A percentile compares a stretch with the other conserved stretches of the same genome.
Conservation (phyloP, 2,113 vertebrate species). For the Azemiops feae region DNA sequence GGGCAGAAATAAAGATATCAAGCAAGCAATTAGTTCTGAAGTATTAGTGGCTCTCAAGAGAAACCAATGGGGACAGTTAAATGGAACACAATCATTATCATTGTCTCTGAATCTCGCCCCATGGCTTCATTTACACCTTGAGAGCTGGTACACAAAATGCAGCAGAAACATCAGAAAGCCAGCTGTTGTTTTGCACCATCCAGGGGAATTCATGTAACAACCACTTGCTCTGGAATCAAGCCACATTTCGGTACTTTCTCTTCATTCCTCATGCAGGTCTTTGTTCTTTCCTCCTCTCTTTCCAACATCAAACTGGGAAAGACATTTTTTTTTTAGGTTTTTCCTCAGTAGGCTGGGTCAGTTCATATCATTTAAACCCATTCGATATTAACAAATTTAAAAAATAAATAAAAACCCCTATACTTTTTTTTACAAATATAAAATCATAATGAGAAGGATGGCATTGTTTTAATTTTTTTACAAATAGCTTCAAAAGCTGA, state of each 20-base stretch:
- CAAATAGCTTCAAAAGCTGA: not conserved
- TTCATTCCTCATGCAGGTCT: not conserved
- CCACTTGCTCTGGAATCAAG: not conserved
- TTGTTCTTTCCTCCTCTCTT: not conserved
- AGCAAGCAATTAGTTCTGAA: not conserved
- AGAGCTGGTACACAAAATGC: not conserved
- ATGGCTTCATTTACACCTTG: not conserved
- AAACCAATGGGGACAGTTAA: not conserved
- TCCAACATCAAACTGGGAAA: not conserved
- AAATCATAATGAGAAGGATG: not conserved
- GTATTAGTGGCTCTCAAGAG: not conserved
- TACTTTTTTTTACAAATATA: not conserved
- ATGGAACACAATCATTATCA: not conserved
- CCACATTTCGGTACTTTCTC: not conserved
- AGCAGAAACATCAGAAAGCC: too few species aligned
- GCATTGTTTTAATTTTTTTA: not conserved
- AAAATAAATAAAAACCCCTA: not conserved
- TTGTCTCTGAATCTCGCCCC: not conserved
- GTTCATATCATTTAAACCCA: not conserved
- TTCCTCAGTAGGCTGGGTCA: not conserved
- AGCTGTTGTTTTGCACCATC: not conserved
- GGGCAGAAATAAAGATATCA: slow-evolving; percentile 4
- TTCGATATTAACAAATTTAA: not conserved
- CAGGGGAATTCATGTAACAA: not conserved
- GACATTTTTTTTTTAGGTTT: not conserved